These are phyloP conservation scores for Artibeus jamaicensis DNA, from an alignment of 2,797 vertebrate species.

Conservation along the genomic window DNA sequence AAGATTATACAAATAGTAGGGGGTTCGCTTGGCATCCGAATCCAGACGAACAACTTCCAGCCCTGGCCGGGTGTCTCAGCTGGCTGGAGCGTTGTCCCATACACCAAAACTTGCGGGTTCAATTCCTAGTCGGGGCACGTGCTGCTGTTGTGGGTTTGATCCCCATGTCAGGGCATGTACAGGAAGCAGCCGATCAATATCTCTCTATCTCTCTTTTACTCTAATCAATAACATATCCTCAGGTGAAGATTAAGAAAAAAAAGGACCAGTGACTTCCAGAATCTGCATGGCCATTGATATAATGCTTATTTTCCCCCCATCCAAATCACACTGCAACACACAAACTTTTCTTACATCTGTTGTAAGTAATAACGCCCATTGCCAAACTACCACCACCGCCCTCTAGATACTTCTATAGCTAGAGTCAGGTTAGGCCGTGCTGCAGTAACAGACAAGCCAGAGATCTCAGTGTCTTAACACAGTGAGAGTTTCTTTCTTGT, in stretches of 20 bases:
- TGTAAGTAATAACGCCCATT: background rate
- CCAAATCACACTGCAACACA: background rate
- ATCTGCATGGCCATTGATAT: background rate
- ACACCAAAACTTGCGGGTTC: too few species aligned
- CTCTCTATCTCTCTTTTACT: too few species aligned
- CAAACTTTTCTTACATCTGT: background rate
- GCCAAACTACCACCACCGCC: fast-evolving
- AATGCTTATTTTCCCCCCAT: background rate
- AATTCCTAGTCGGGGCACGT: too few species aligned
- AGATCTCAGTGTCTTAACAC: background rate
- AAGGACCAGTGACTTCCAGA: background rate
- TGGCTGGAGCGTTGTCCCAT: too few species aligned
- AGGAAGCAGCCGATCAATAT: too few species aligned
- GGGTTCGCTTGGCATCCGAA: background rate
- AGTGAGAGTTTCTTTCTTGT: background rate
- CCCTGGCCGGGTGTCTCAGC: too few species aligned
- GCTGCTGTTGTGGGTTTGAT: too few species aligned
- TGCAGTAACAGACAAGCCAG: background rate
- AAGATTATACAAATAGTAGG: background rate
- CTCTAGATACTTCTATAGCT: background rate
- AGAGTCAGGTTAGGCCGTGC: background rate
- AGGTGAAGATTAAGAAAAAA: too few species aligned
- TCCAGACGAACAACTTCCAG: background rate
- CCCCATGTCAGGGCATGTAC: too few species aligned
- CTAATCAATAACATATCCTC: too few species aligned